A percentile compares a stretch with the other conserved stretches of the same genome.
These are phyloP conservation scores for Drosophila tani DNA, from an alignment of 1,140 invertebrate species.

Conservation along the genomic window DNA sequence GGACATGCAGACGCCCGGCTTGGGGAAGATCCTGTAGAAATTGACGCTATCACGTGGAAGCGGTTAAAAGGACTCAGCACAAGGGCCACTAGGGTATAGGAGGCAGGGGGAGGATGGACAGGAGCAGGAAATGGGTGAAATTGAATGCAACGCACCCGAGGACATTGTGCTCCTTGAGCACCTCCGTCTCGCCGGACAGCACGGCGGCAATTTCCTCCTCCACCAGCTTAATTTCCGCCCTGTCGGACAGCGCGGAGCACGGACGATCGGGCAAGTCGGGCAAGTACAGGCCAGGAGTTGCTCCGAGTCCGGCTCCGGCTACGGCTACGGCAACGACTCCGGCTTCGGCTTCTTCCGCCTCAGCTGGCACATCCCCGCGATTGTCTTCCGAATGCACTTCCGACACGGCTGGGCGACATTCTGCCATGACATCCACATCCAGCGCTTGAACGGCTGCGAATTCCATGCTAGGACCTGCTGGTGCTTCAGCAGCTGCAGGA, in stretches of 20 bases:
- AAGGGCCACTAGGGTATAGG: neutral
- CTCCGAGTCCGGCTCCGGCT: neutral
- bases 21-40: conserved; percentile 89
- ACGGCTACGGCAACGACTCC: neutral
- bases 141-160: conserved; percentile 87
- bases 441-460: conserved; percentile 9
- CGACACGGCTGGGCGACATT: conserved; percentile 64
- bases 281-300: conserved; percentile 46
- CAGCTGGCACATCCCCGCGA: conserved; percentile 13
- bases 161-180: conserved; percentile 88
- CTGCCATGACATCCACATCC: conserved; percentile 12
- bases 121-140: conserved; percentile 37
- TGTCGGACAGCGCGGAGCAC: conserved; percentile 74
- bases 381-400: conserved; percentile 70
- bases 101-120: too few relatives aligned
- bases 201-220: conserved; percentile 89
- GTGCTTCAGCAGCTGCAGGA: neutral
- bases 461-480: conserved; percentile 6
- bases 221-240: conserved; percentile 85
- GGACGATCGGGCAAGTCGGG: conserved; percentile 78
- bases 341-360: conserved; percentile 15
- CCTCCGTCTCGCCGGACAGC: conserved; percentile 89
- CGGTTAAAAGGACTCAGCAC: conserved; percentile 30
- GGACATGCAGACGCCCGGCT: conserved; percentile 87
- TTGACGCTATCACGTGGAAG: conserved; percentile 86